Evolutionary conservation across 2,888 invertebrate species (phyloP).

Genomic region (Drosophila formosana): DNA sequence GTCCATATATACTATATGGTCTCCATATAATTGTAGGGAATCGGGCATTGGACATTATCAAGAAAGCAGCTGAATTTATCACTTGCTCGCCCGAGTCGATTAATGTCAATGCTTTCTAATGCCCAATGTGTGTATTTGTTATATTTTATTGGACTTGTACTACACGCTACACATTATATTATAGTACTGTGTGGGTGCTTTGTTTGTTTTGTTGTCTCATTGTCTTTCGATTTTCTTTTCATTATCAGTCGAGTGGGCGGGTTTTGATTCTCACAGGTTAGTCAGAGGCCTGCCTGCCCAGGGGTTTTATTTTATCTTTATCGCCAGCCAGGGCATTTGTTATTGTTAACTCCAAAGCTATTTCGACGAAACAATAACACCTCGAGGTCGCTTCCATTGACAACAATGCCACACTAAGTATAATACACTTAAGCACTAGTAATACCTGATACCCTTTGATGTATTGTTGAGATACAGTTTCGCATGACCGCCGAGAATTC

Average conservation of each 20-base stretch:
- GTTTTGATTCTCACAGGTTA: conserved; percentile 29
- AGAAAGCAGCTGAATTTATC: conserved; percentile 27
- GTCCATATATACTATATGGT: neutral
- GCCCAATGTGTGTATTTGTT: conserved; percentile 18
- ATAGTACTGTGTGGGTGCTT: neutral
- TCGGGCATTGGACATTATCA: neutral
- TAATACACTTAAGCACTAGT: conserved; percentile 3
- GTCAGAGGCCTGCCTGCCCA: conserved; percentile 28
- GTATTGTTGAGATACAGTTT: neutral
- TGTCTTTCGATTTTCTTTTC: conserved; percentile 14
- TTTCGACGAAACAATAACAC: conserved; percentile 34
- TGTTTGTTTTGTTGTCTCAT: conserved; percentile 15
- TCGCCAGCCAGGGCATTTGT: conserved; percentile 23
- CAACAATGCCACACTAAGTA: conserved; percentile 9
- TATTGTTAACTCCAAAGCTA: conserved; percentile 25
- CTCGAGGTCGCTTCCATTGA: conserved; percentile 40
- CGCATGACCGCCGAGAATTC: too few species aligned
- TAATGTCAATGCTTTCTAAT: conserved; percentile 62
- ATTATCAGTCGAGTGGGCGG: conserved; percentile 39
- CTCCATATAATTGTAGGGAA: neutral
- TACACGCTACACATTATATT: neutral
- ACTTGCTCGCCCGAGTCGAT: conserved; percentile 42
- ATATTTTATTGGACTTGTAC: neutral
- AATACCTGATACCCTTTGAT: conserved; percentile 6
- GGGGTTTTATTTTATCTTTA: conserved; percentile 14